Percentiles rank a stretch among this genome's conserved stretches.
These are phyloP conservation scores for Drosophila kanapiae DNA, from an alignment of 1,140 invertebrate species.

Conservation along the genomic window DNA sequence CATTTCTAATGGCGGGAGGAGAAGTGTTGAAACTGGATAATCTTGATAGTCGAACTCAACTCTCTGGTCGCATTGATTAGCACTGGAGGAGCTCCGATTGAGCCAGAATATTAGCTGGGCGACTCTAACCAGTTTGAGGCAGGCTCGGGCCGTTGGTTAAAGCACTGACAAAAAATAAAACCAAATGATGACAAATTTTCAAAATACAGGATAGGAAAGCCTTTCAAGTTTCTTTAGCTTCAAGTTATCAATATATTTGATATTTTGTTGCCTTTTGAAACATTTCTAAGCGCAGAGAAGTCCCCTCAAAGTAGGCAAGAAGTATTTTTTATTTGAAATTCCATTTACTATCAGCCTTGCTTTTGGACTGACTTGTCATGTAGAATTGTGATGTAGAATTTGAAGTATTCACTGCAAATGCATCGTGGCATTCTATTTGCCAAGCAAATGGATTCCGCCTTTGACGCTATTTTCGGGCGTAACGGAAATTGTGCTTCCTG, in stretches of 20 bases:
- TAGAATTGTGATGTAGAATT: conserved; percentile 4
- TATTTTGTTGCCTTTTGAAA: neutral
- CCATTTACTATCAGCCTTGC: neutral
- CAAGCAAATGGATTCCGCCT: conserved; percentile 23
- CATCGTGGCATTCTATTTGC: conserved; percentile 37
- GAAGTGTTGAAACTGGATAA: conserved; percentile 44
- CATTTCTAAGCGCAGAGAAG: neutral
- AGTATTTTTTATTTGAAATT: conserved; percentile 6
- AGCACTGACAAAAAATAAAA: conserved; percentile 9
- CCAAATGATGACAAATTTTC: neutral
- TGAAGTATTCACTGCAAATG: conserved; percentile 11
- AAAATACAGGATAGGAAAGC: too few species aligned
- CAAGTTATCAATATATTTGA: neutral
- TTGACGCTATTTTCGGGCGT: conserved; percentile 23
- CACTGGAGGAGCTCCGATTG: conserved; percentile 25
- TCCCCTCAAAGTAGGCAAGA: conserved; percentile 4
- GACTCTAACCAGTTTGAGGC: conserved; percentile 20
- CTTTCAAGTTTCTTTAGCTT: neutral
- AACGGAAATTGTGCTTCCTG: conserved; percentile 76
- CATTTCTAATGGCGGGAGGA: conserved; percentile 34
- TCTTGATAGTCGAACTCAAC: conserved; percentile 35
- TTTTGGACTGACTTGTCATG: neutral
- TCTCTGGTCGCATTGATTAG: conserved; percentile 37
- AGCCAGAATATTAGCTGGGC: conserved; percentile 31
- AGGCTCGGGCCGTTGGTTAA: neutral